Evolutionary conservation across 2,888 invertebrate species (phyloP).

Genomic region (Drepana falcataria): DNA sequence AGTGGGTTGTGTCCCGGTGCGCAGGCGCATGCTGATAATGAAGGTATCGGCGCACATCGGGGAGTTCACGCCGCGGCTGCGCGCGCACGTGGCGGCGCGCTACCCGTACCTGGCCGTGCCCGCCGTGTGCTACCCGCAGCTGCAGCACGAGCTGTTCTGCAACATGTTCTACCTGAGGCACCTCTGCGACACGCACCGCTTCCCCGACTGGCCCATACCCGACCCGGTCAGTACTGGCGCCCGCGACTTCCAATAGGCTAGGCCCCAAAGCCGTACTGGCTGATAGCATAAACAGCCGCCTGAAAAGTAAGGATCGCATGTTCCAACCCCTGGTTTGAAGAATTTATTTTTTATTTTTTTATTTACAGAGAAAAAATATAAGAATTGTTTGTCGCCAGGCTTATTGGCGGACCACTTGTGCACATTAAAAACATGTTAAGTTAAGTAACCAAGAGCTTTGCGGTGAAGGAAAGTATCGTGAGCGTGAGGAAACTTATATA

Average conservation of each 20-base stretch:
- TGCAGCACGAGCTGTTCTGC: slow-evolving; percentile 98
- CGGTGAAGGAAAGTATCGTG: too few species aligned
- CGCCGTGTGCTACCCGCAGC: slow-evolving; percentile 93
- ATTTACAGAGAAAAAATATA: too few species aligned
- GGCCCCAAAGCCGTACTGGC: slow-evolving; percentile 2
- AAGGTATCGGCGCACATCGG: slow-evolving; percentile 98
- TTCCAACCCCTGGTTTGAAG: too few species aligned
- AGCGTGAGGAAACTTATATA: too few species aligned
- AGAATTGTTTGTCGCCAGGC: too few species aligned
- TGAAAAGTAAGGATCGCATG: too few species aligned
- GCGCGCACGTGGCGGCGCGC: slow-evolving; percentile 95
- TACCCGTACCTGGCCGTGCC: slow-evolving; percentile 98
- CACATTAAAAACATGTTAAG: too few species aligned
- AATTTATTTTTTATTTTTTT: too few species aligned
- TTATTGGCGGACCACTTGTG: too few species aligned
- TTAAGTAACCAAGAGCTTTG: too few species aligned
- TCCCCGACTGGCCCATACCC: slow-evolving; percentile 98
- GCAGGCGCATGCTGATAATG: slow-evolving; percentile 93
- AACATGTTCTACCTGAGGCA: slow-evolving; percentile 98
- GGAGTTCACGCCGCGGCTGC: slow-evolving; percentile 96
- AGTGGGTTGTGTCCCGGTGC: too few species aligned
- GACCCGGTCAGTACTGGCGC: slow-evolving; percentile 88
- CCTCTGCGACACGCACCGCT: slow-evolving; percentile 91
- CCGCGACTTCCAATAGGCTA: slow-evolving; percentile 9
- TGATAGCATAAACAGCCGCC: too few species aligned